A percentile compares a stretch with the other conserved stretches of the same genome.
Conservation (phyloP, 2,113 vertebrate species). For the Chlorocebus sabaeus region DNA sequence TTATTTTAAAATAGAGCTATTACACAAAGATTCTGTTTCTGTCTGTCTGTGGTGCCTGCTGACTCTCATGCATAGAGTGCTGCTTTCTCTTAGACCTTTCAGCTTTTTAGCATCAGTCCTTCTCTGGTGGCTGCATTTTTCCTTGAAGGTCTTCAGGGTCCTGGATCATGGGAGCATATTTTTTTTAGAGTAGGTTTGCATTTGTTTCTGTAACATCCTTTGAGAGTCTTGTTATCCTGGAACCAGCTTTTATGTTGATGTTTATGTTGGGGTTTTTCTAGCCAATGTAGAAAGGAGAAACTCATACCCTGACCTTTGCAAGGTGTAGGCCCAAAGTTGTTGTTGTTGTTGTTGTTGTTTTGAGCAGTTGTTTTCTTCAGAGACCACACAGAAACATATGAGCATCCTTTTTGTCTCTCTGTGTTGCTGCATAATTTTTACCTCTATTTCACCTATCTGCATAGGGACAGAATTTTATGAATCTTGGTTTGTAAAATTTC, state of each 20-base stretch:
- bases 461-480: not conserved
- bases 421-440: not conserved
- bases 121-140: not conserved
- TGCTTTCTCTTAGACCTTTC: not conserved
- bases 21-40: not conserved
- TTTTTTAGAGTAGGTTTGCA: not conserved
- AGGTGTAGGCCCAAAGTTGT: not conserved
- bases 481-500: not conserved
- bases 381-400: not conserved
- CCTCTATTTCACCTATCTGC: too few species aligned
- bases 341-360: rapidly evolving
- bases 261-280: not conserved
- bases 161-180: not conserved
- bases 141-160: not conserved
- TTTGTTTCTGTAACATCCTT: not conserved
- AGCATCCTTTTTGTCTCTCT: not conserved
- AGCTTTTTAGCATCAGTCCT: not conserved
- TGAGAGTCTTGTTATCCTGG: not conserved
- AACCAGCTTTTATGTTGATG: not conserved
- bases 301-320: not conserved
- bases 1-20: not conserved
- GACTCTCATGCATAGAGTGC: too few species aligned
- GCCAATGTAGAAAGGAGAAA: not conserved
- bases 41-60: rapidly evolving
- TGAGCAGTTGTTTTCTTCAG: not conserved